These are phyloP conservation scores for Sipunculus nudus DNA, from an alignment of 2,888 invertebrate species.

Conservation along the genomic window DNA sequence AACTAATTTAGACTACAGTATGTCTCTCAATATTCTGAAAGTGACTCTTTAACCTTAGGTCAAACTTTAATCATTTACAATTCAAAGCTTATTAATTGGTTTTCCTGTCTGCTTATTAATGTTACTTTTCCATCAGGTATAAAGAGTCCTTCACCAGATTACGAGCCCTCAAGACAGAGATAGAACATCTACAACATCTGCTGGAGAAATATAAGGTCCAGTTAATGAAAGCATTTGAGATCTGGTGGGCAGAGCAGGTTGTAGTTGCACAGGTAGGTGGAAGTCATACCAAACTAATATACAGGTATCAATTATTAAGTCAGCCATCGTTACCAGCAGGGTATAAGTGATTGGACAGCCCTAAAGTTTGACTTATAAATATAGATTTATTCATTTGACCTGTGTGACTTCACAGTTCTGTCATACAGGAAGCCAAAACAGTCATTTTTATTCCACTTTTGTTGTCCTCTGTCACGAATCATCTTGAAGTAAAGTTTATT, in stretches of 20 bases:
- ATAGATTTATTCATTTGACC: not conserved
- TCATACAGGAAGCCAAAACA: no score
- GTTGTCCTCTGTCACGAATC: no score
- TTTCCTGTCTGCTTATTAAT: not conserved
- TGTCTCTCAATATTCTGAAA: no score
- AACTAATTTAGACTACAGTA: no score
- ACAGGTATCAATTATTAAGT: not conserved
- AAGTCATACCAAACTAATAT: not conserved
- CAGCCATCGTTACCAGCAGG: not conserved
- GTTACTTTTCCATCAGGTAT: slow-evolving; percentile 40
- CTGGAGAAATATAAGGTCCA: slow-evolving; percentile 65
- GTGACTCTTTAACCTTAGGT: no score
- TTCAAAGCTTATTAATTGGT: not conserved
- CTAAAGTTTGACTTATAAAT: no score
- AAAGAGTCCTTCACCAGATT: slow-evolving; percentile 58
- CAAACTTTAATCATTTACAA: no score
- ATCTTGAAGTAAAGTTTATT: no score
- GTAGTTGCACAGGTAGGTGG: slow-evolving; percentile 40
- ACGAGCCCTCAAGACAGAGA: slow-evolving; percentile 62
- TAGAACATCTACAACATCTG: slow-evolving; percentile 65
- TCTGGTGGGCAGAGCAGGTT: slow-evolving; percentile 65
- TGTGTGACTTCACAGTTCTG: no score
- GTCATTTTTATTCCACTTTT: no score
- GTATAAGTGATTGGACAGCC: not conserved
- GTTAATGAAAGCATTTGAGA: slow-evolving; percentile 66